phyloP scores from a whole-genome alignment of 2,888 invertebrate genomes.

The Chalcis sispes region DNA sequence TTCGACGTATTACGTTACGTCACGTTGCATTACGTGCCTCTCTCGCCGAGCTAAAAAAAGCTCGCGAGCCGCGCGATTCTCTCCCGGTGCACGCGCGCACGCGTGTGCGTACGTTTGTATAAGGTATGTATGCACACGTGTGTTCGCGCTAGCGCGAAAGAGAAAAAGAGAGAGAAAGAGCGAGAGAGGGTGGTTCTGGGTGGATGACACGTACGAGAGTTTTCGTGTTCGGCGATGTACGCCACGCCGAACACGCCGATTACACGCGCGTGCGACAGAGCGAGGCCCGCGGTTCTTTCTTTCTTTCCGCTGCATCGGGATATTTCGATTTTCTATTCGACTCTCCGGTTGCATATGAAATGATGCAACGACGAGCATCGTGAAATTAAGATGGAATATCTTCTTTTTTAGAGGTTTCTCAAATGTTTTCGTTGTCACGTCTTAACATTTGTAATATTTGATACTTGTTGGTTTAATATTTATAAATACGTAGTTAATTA shows the following conservation, averaged over 20 bases:
- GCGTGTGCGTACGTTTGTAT: background rate
- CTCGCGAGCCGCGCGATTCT: background rate
- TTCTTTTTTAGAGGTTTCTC: too few species aligned
- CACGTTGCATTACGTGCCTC: constrained; percentile 69
- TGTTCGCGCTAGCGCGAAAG: too few species aligned
- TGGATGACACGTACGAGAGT: constrained; percentile 1
- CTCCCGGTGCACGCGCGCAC: background rate
- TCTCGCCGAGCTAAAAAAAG: constrained; percentile 18
- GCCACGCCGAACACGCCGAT: constrained; percentile 51
- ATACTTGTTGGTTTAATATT: too few species aligned
- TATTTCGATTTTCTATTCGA: constrained; percentile 21
- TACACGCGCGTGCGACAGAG: constrained; percentile 30
- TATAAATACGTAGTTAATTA: too few species aligned
- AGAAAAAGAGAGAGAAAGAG: too few species aligned
- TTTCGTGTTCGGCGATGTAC: constrained; percentile 32
- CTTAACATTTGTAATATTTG: too few species aligned
- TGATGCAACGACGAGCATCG: too few species aligned
- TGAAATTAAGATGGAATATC: too few species aligned
- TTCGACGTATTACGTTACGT: constrained; percentile 72
- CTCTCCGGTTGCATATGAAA: too few species aligned
- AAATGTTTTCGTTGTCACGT: too few species aligned
- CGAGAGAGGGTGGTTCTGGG: background rate
- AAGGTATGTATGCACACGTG: too few species aligned
- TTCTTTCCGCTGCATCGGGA: background rate
- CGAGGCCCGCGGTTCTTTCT: constrained; percentile 25